phyloP scores from a whole-genome alignment of 2,113 vertebrate genomes.

The Pedionomus torquatus region DNA sequence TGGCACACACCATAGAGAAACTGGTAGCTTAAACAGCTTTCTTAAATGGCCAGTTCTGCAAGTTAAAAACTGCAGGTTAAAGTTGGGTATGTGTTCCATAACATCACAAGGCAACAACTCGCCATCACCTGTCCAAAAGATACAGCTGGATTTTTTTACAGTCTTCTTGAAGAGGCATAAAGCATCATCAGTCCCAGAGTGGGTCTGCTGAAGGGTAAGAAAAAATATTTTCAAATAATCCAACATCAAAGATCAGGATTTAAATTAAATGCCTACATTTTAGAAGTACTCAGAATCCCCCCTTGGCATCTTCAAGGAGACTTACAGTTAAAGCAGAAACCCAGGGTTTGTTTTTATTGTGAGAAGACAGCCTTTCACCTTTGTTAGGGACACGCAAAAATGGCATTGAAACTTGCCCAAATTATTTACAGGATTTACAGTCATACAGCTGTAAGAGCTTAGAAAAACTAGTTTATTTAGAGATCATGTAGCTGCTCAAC shows the following conservation, averaged over 20 bases:
- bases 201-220: neutral
- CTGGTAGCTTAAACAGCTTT: neutral
- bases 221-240: neutral
- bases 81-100: neutral
- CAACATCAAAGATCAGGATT: neutral
- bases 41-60: neutral
- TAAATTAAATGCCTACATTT: neutral
- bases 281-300: neutral
- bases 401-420: neutral
- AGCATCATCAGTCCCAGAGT: neutral
- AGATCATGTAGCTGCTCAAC: neutral
- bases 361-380: neutral
- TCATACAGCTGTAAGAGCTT: neutral
- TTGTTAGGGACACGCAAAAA: neutral
- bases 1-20: neutral
- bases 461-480: neutral
- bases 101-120: neutral
- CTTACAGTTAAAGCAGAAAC: neutral
- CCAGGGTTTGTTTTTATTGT: neutral
- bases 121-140: neutral
- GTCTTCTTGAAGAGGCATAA: neutral
- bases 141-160: neutral
- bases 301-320: neutral
- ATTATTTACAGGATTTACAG: neutral
- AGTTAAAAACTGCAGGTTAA: neutral